phyloP scores from a whole-genome alignment of 2,888 invertebrate species.

The Hydropsyche betteni region DNA sequence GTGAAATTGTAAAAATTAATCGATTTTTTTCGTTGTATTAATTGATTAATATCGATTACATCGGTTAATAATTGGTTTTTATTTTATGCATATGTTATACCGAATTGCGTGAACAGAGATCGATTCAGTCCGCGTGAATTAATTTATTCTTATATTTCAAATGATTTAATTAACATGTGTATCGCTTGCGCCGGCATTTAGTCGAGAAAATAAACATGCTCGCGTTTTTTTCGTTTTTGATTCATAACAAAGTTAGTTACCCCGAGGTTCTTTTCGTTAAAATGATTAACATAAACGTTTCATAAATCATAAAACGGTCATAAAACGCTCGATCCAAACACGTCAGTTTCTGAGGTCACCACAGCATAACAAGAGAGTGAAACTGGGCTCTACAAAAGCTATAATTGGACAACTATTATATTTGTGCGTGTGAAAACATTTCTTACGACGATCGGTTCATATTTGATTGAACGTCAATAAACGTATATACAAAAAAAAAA shows the following conservation, averaged over 20 bases:
- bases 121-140: too few relatives aligned
- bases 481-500: too few relatives aligned
- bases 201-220: background rate
- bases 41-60: too few relatives aligned
- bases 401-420: slow-evolving; percentile 32
- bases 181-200: background rate
- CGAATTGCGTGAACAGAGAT: too few relatives aligned
- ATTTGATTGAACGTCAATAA: too few relatives aligned
- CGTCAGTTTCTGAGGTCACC: slow-evolving; percentile 22
- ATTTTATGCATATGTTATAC: too few relatives aligned
- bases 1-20: too few relatives aligned
- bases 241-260: slow-evolving; percentile 25
- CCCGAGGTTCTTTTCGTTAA: slow-evolving; percentile 34
- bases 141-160: too few relatives aligned
- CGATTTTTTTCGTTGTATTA: too few relatives aligned
- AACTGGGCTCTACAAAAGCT: slow-evolving; percentile 18
- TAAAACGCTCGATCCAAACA: slow-evolving; percentile 22
- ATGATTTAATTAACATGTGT: too few relatives aligned
- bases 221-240: slow-evolving; percentile 10
- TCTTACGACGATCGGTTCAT: background rate
- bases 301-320: slow-evolving; percentile 37
- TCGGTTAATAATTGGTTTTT: too few relatives aligned
- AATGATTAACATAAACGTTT: slow-evolving; percentile 38
- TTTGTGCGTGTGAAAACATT: slow-evolving; percentile 31
- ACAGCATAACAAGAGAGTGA: slow-evolving; percentile 22